Base-by-base conservation (phyloP, 1,140 invertebrate genomes). In the Drosophila hydei region DNA sequence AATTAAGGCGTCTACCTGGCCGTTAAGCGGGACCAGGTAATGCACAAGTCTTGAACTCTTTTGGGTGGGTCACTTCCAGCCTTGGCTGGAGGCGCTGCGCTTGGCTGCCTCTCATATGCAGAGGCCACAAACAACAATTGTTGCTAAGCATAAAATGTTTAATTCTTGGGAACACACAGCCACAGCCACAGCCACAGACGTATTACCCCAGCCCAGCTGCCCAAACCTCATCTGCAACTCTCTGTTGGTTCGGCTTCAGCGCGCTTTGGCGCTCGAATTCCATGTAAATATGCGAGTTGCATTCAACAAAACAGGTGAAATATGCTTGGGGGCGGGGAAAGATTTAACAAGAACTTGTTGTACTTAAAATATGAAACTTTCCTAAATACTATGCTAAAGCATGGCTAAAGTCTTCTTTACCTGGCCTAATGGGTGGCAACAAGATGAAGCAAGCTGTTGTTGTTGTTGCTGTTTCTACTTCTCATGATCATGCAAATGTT, bases 81-180 rank as follows among this genome's bases (percentile, higher is more conserved):
- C 61, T 50, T 52, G 40, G 12, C 47, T 38, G 38, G 38, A 42
- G 38, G 47, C 67, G 76, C 62, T 69, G 54, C 76, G 81, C 52
- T 77, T 56, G 69, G 80, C 47, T 85, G 80, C 54, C 25, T 65
- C 71, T 74, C 65, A 45, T 58, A 40, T 62, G 25, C 43, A 42
- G 8, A 36, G 11, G 38, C 38, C 38, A 16, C 8, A 30, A 30
- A 9, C 61, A 56, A 55, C 65, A 64, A 30, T 63, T 67, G 58
- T 79, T 72, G 58, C 63, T 52, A 73, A 76, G 76, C 74, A 85
- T 71, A 73, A 75, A 77, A 77, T 80, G 77, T 72, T 74, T 62
- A 52, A 74, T 85, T 85, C 80, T 67, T 63, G 63, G 63, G 74
- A 85, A 85, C 64, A 60, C 75, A 84, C 79, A 79, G 79, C 76